Conservation (phyloP, 2,797 vertebrate species). For the Mormyrus hasselquistii region DNA sequence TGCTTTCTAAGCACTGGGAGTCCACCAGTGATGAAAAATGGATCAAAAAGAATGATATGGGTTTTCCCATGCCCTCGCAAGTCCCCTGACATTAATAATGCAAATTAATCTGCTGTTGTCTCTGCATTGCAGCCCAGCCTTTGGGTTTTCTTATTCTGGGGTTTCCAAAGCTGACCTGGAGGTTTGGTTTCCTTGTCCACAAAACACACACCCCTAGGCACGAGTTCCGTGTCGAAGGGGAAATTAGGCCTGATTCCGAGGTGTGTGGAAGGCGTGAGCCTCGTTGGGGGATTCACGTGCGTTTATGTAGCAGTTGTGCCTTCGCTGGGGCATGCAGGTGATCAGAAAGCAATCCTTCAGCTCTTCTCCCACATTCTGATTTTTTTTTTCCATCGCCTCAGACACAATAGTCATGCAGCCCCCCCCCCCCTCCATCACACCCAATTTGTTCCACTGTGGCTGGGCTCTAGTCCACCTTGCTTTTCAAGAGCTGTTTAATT, state of each 20-base stretch:
- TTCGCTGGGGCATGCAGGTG: not conserved
- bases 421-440: not conserved
- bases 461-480: not conserved
- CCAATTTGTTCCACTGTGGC: not conserved
- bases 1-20: not conserved
- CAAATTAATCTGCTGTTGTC: not conserved
- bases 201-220: not conserved
- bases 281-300: not conserved
- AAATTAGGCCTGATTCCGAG: not conserved
- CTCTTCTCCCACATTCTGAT: not conserved
- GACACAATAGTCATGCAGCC: not conserved
- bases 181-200: not conserved
- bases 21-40: not conserved
- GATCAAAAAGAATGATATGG: conserved; percentile 3
- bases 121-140: not conserved
- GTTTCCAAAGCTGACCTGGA: not conserved
- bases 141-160: not conserved
- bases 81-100: conserved; percentile 8
- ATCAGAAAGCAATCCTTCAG: not conserved
- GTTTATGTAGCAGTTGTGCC: not conserved
- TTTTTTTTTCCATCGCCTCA: not conserved
- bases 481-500: not conserved
- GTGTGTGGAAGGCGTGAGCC: too few species aligned
- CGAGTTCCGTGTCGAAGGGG: not conserved
- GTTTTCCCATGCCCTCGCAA: not conserved